A percentile compares a stretch with the other conserved stretches of the same genome.
Evolutionary conservation across 1,140 invertebrate genomes (phyloP).

Genomic region (Hestina assimilis): DNA sequence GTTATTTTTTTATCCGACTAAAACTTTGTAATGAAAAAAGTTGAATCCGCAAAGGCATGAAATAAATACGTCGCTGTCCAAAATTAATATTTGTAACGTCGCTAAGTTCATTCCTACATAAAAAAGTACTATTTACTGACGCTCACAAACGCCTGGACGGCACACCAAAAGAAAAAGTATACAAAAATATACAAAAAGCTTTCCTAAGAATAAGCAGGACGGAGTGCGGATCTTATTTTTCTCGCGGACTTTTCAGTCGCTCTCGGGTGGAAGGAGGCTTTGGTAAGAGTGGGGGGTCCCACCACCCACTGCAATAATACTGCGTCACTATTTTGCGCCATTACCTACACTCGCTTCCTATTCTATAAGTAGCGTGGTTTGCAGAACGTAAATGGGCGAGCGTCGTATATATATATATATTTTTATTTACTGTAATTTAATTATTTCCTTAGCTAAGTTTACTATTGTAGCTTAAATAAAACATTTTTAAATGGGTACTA

Average conservation of each 20-base stretch:
- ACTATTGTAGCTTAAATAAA: too few species aligned
- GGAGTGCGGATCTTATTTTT: slow-evolving; percentile 75
- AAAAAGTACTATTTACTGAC: slow-evolving; percentile 50
- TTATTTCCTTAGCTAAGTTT: too few species aligned
- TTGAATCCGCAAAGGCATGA: slow-evolving; percentile 1
- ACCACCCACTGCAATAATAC: slow-evolving; percentile 76
- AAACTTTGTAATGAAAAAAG: not conserved
- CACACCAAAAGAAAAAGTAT: slow-evolving; percentile 54
- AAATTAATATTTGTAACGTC: slow-evolving; percentile 25
- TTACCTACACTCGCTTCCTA: slow-evolving; percentile 77
- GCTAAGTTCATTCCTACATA: slow-evolving; percentile 30
- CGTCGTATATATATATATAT: not conserved
- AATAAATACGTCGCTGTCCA: not conserved
- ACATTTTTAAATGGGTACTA: too few species aligned
- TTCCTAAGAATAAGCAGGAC: slow-evolving; percentile 75
- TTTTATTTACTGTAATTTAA: too few species aligned
- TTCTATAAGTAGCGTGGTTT: slow-evolving; percentile 70
- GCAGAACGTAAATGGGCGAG: slow-evolving; percentile 28
- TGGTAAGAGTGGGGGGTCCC: slow-evolving; percentile 36
- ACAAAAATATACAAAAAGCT: slow-evolving; percentile 72
- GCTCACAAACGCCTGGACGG: slow-evolving; percentile 42
- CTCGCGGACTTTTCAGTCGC: slow-evolving; percentile 75
- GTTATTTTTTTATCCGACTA: not conserved
- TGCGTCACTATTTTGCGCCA: slow-evolving; percentile 79
- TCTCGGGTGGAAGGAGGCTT: slow-evolving; percentile 45